Evolutionary conservation across 2,797 vertebrate genomes (phyloP).

Genomic region (Poeciliopsis paucimaculata): DNA sequence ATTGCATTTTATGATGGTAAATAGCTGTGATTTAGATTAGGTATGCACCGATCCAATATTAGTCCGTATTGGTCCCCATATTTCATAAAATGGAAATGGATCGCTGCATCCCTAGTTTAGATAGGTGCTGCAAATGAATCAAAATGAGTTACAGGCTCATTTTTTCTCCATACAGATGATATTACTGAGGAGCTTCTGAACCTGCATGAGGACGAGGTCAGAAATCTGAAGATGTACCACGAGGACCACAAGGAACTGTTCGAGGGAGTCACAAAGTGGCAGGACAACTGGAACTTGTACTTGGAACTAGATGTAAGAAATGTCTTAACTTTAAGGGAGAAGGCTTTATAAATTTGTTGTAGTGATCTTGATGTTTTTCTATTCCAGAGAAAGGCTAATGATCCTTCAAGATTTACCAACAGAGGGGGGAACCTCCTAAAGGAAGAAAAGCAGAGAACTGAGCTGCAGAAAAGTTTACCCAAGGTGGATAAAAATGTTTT

Average conservation of each 20-base stretch:
- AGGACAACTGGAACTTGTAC: constrained; percentile 89
- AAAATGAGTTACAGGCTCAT: not conserved
- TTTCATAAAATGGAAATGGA: no score
- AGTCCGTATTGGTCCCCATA: no score
- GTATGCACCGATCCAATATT: no score
- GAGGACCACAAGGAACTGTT: constrained; percentile 87
- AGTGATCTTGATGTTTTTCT: not conserved
- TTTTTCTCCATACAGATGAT: constrained; percentile 76
- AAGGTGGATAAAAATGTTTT: constrained; percentile 79
- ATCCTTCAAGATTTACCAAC: constrained; percentile 90
- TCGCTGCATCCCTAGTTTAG: no score
- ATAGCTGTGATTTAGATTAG: not conserved
- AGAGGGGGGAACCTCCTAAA: constrained; percentile 93
- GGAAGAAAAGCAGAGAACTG: constrained; percentile 91
- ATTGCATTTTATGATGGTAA: constrained; percentile 73
- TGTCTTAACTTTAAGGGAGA: not conserved
- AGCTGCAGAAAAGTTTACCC: constrained; percentile 90
- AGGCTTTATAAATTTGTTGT: not conserved
- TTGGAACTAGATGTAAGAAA: constrained; percentile 89
- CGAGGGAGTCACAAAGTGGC: constrained; percentile 88
- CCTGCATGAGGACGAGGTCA: constrained; percentile 85
- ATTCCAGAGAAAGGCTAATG: constrained; percentile 87
- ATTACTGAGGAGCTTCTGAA: constrained; percentile 87
- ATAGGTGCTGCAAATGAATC: not conserved
- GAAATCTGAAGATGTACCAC: constrained; percentile 80